Base-by-base conservation (phyloP, 2,888 invertebrate species). In the Drosophila peninsularis region DNA sequence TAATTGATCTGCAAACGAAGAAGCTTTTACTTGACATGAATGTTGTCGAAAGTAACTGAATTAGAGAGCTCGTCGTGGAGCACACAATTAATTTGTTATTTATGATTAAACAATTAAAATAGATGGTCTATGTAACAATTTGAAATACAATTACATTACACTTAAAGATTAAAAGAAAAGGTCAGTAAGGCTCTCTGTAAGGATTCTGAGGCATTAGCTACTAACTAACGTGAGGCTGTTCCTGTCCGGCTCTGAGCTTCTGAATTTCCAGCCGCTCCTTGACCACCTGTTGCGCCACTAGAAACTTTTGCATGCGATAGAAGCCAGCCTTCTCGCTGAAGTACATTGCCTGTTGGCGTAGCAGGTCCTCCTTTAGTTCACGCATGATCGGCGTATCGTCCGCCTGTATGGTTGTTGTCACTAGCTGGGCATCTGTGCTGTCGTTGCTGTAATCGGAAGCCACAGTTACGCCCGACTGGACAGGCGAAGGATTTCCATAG, bases 301-400 rank as follows among this genome's bases (percentile, higher is more conserved):
- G 68, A 70, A 88, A 84, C 60, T 90, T 90, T 65, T 90, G 90
- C 90, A 90, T 90, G 0, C 90, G 88, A 74, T 89, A 90, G 60
- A 73, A 90, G 2, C 75, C 89, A 7, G 90, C 90, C 57, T 90
- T 90, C 57, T 90, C 90, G 7, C 82, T 82, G 56, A 89, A 90
- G 62, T 90, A 90, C 52, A 84, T 80, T 0, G 89, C 83, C 73
- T 90, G 90, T 77, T 89, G 85, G 0, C 89, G 88, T 11, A 90
- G 56, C 17, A 89, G 71, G 63, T 90, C 83, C 53, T 90, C 89
- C 34, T 73, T 78, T 0, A 82, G 71, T 17, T 82, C 64, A 2
- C 72, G 61, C 62, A 81, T 67, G 0, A 65, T 42, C 0, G 71
- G 73, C 11, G 79, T 70, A 34, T 80, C 81, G 1, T 78, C 80